These are phyloP conservation scores for Eulemur rufifrons DNA, from an alignment of 2,113 vertebrate genomes.

Conservation along the genomic window DNA sequence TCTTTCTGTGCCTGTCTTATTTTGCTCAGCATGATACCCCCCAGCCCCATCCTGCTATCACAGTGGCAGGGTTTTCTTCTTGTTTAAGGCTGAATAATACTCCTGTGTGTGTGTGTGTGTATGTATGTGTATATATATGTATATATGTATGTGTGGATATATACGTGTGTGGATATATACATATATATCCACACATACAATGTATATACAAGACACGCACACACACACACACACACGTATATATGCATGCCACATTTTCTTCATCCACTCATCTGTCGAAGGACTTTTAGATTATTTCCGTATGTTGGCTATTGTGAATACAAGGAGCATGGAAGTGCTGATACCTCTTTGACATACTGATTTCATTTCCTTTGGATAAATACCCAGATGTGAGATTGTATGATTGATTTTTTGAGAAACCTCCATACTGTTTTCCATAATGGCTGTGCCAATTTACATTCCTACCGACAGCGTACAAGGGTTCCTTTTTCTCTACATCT, in stretches of 20 bases:
- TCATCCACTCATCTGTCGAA: background rate
- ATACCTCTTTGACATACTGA: background rate
- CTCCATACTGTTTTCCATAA: background rate
- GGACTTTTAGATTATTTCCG: background rate
- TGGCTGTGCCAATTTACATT: background rate
- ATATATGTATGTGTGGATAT: too few relatives aligned
- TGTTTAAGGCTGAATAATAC: background rate
- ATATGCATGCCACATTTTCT: background rate
- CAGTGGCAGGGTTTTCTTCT: background rate
- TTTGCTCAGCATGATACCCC: background rate
- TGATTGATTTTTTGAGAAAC: background rate
- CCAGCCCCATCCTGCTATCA: background rate
- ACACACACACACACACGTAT: too few relatives aligned
- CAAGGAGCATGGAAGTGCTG: background rate
- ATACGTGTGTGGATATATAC: too few relatives aligned
- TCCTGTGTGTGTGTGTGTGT: background rate
- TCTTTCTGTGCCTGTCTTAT: background rate
- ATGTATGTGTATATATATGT: too few relatives aligned
- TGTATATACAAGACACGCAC: too few relatives aligned
- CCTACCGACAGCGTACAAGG: background rate
- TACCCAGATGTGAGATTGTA: background rate
- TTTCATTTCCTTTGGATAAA: background rate
- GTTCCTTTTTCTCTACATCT: background rate
- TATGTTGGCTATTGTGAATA: background rate
- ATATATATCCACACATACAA: too few relatives aligned